Base-by-base conservation (phyloP, 2,113 vertebrate species). In the Chrysochloris asiatica region DNA sequence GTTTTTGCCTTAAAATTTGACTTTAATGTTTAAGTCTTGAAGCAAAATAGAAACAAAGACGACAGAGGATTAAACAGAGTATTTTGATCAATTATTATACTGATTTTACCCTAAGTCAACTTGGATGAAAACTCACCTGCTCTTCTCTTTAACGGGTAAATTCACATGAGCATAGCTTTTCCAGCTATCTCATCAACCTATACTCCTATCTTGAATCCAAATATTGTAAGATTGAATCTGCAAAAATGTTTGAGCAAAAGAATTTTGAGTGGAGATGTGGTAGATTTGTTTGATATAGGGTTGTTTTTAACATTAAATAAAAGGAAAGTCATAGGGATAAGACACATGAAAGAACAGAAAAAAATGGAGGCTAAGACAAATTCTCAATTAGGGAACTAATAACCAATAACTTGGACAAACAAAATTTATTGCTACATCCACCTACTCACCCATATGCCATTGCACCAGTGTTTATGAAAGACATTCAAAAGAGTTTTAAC, bases 1-100 rank as follows among this genome's bases (percentile, higher is more conserved):
- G 59, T 17, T 76, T 95, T 79, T 85, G 47, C 50, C 56, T 73
- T 83, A 3, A 85, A 86, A 85, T 86, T 89, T 90, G 28, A 13
- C 78, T 69, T 85, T 81, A 48, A 41, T 45, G 76, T 77, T 95
- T 69, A 91, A 75, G 48, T 93, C 65, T 87, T 65, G 38, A 95
- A 22, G 24, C n/a, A n/a, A n/a, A n/a, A 88, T 61, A 79, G 13
- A 77, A 83, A 10, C 52, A 85, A 78, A 79, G 30, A 92, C 9
- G 8, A 89, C 47, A 88, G 43, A 77, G 47, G 61, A 79, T 26
- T 93, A 79, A 89, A 50, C 38, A 69, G 17, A 73, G 13, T 69
- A 69, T 75, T 82, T 83, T 93, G n/a, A 7, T 72, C 86, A 69
- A 59, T 93, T 43, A 83, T 86, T 43, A 75, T 3, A 54, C 52